phyloP scores from a whole-genome alignment of 2,797 vertebrate species.

The Hippocampus kuda region DNA sequence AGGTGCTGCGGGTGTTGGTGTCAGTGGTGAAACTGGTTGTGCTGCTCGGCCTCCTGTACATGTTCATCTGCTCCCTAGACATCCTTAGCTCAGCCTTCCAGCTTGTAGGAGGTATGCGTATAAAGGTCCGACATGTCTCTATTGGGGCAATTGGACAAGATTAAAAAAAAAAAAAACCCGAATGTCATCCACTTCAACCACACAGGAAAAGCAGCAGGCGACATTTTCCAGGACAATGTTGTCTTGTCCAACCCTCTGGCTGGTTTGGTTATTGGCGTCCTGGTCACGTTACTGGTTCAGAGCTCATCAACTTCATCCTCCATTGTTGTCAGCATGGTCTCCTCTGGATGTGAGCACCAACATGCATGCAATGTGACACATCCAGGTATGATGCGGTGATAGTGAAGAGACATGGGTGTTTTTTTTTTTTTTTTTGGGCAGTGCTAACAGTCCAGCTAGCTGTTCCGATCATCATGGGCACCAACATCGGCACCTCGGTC shows the following conservation, averaged over 20 bases:
- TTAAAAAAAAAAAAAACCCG: not conserved
- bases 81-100: constrained; percentile 93
- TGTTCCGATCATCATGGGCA: constrained; percentile 94
- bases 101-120: constrained; percentile 81
- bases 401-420: not conserved
- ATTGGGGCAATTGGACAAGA: not conserved
- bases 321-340: constrained; percentile 96
- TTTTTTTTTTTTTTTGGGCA: constrained; percentile 35
- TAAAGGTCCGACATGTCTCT: not conserved
- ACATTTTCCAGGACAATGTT: constrained; percentile 83
- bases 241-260: constrained; percentile 86
- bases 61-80: constrained; percentile 90
- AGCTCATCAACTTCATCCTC: constrained; percentile 95
- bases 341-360: constrained; percentile 79
- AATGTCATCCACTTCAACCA: not conserved
- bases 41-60: constrained; percentile 80
- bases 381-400: not conserved
- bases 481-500: constrained; percentile 95
- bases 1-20: constrained; percentile 66
- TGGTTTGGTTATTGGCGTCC: constrained; percentile 84
- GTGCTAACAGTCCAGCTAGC: constrained; percentile 80
- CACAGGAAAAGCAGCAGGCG: constrained; percentile 84
- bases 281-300: constrained; percentile 91
- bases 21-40: constrained; percentile 67
- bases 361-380: not conserved